These are phyloP conservation scores for Brachypteracias leptosomus DNA, from an alignment of 2,113 vertebrate species.

Conservation along the genomic window DNA sequence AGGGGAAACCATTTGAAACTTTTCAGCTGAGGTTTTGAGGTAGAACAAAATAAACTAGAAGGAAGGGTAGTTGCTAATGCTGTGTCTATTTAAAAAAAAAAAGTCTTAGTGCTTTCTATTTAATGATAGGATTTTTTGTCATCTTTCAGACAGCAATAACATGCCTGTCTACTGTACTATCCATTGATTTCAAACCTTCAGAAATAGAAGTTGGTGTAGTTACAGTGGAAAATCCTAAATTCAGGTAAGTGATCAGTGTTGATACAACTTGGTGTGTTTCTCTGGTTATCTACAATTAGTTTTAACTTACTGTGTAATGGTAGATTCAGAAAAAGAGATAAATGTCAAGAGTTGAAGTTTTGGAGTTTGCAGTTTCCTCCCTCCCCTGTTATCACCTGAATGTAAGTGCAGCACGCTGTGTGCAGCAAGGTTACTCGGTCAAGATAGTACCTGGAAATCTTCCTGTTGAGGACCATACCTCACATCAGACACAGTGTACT, in stretches of 20 bases:
- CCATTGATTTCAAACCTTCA: slow-evolving; percentile 97
- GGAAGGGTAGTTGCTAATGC: not conserved
- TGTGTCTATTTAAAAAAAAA: not conserved
- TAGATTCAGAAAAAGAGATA: not conserved
- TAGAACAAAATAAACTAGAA: not conserved
- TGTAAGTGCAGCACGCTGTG: not conserved
- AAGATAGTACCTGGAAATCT: not conserved
- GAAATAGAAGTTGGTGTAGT: slow-evolving; percentile 95
- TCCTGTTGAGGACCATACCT: not conserved
- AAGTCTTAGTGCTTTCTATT: not conserved
- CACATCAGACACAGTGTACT: not conserved
- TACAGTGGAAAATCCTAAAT: slow-evolving; percentile 91
- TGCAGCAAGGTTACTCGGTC: not conserved
- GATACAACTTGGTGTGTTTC: not conserved
- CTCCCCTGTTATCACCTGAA: not conserved
- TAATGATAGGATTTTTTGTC: not conserved
- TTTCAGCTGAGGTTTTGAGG: not conserved
- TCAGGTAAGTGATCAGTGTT: slow-evolving; percentile 80
- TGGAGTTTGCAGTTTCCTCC: not conserved
- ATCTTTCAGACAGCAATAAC: slow-evolving; percentile 89
- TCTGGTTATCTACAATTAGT: not conserved
- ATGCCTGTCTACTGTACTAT: slow-evolving; percentile 93
- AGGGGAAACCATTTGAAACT: not conserved
- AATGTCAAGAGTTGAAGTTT: not conserved
- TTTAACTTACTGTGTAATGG: not conserved